A percentile compares a stretch with the other conserved stretches of the same genome.
Conservation (phyloP, 2,888 invertebrate species). For the Harmothoe impar region DNA sequence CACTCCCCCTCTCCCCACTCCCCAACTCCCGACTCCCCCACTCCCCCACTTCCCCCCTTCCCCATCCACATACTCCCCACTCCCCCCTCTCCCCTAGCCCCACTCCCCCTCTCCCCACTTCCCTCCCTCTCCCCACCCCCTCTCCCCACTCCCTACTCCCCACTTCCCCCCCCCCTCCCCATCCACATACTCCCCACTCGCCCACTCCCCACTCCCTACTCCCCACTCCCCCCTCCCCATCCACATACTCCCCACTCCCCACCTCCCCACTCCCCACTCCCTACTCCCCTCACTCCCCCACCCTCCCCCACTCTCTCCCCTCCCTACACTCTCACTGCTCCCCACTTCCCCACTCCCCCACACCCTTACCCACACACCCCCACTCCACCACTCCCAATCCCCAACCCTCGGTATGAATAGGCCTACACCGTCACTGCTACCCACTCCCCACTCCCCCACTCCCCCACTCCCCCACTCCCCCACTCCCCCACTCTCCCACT, state of each 20-base stretch:
- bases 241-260: not conserved
- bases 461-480: not conserved
- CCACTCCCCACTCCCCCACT: no score
- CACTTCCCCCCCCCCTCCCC: conserved; percentile 34
- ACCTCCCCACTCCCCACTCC: not conserved
- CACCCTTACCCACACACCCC: no score
- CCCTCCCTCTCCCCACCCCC: not conserved
- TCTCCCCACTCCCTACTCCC: not conserved
- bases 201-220: not conserved
- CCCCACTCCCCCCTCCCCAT: not conserved
- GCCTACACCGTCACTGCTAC: no score
- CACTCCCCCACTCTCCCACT: not conserved
- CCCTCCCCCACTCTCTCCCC: conserved; percentile 23
- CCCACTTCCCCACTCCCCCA: no score
- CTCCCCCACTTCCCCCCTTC: conserved; percentile 7
- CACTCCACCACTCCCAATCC: no score
- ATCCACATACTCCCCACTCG: conserved; percentile 7
- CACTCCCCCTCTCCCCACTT: not conserved
- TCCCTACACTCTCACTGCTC: no score
- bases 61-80: conserved; percentile 11
- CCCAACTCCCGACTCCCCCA: conserved; percentile 30
- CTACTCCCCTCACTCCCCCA: not conserved
- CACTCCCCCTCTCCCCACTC: conserved; percentile 60
- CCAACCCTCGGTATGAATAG: no score
- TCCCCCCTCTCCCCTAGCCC: not conserved